Evolutionary conservation across 2,797 vertebrate genomes (phyloP).

Genomic region (Gallinago stenura): DNA sequence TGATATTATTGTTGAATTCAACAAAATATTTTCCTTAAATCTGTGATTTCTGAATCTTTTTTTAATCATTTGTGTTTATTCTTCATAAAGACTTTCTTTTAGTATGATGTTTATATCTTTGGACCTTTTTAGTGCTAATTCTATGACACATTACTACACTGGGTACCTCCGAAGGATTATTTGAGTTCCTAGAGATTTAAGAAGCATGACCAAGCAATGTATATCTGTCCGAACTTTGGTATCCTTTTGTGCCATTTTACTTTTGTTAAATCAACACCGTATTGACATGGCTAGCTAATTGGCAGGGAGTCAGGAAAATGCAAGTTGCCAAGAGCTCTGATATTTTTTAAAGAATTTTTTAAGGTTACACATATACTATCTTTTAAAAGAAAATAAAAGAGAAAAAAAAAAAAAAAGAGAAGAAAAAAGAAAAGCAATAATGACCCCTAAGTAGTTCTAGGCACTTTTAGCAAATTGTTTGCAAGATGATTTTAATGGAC

Average conservation of each 20-base stretch:
- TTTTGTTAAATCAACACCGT: constrained; percentile 77
- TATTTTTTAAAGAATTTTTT: constrained; percentile 85
- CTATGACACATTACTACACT: constrained; percentile 82
- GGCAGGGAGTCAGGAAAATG: constrained; percentile 81
- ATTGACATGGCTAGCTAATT: constrained; percentile 82
- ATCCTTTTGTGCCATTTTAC: constrained; percentile 77
- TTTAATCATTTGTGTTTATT: constrained; percentile 85
- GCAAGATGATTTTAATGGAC: constrained; percentile 79
- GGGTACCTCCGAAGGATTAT: constrained; percentile 81
- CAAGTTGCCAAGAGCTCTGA: constrained; percentile 82
- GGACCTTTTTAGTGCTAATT: constrained; percentile 82
- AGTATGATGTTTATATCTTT: constrained; percentile 83
- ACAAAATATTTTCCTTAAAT: constrained; percentile 88
- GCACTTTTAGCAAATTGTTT: constrained; percentile 83
- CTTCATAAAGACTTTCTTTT: constrained; percentile 83
- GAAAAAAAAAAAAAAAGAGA: neutral
- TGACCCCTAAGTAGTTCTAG: constrained; percentile 81
- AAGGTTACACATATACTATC: constrained; percentile 80
- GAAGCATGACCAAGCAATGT: constrained; percentile 77
- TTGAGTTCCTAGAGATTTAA: constrained; percentile 72
- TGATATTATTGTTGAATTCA: constrained; percentile 87
- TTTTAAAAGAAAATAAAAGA: constrained; percentile 79
- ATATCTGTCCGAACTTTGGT: constrained; percentile 75
- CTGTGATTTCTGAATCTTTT: constrained; percentile 85
- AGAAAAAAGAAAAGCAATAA: constrained; percentile 81